A percentile compares a stretch with the other conserved stretches of the same genome.
Evolutionary conservation across 2,113 vertebrate genomes (phyloP).

Genomic region (Catharus bicknelli): DNA sequence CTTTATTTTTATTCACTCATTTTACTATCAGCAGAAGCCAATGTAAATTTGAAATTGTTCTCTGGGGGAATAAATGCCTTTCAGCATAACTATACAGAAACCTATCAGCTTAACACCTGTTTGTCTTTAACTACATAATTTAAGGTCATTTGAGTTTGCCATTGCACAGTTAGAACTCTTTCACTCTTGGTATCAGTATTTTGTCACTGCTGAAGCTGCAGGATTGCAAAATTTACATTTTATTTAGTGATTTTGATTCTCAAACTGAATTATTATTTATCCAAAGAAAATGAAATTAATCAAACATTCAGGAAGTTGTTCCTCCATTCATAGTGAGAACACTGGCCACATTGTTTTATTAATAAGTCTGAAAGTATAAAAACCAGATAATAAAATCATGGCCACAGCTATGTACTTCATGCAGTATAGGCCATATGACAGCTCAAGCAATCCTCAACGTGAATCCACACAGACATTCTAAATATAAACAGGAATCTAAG

Average conservation of each 20-base stretch:
- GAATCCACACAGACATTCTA: neutral
- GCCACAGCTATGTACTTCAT: neutral
- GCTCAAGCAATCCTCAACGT: neutral
- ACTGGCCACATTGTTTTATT: neutral
- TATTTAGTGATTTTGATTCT: neutral
- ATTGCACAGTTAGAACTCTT: neutral
- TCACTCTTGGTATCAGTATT: neutral
- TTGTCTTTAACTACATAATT: neutral
- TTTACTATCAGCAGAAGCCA: constrained; percentile 11
- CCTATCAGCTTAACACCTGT: neutral
- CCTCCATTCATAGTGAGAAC: neutral
- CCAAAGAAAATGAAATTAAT: neutral
- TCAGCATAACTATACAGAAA: neutral
- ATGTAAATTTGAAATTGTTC: neutral
- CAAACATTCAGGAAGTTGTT: neutral
- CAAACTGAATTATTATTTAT: neutral
- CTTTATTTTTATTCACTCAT: neutral
- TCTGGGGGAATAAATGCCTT: neutral
- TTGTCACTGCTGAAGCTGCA: neutral
- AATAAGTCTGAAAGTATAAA: neutral
- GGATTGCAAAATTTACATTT: neutral
- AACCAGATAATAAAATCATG: neutral
- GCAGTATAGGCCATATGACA: neutral
- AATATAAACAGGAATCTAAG: neutral
- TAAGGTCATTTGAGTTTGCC: neutral